Base-by-base conservation (phyloP, 2,113 vertebrate genomes). In the Scolopax mira region DNA sequence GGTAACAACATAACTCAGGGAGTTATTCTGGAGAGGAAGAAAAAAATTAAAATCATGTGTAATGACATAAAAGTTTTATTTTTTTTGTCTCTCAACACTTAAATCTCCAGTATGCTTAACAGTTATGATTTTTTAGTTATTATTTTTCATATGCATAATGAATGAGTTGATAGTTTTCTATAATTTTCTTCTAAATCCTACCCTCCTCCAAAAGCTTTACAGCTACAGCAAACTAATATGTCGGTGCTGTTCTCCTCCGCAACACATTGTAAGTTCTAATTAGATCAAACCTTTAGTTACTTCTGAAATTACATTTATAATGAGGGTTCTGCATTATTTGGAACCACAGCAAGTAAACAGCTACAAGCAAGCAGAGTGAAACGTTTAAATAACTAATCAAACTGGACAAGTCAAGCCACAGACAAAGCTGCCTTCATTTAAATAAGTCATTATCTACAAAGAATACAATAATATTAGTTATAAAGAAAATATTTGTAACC, bases 221-320 rank as follows among this genome's bases (percentile, higher is more conserved):
- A 71, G 35, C 52, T 49, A 60, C 42, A 80, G 54, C 60, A 87
- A 87, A 86, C 49, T 85, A 57, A 90, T 62, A 51, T 31, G 74
- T 39, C 66, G 86, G 22, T 10, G 35, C n/a, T 81, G 31, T 51
- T 74, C 78, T 55, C 35, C 55, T 79, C 61, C 35, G 49, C 48
- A 74, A 60, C 13, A 64, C 55, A 70, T 82, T 70, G 58, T 46
- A 70, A 79, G 89, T 51, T 93, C 71, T 46, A 83, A 79, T 61
- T 83, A 85, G 49, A 86, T 74, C 55, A 89, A 95, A 89, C 46
- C 21, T 78, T 85, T 15, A 82, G 84, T 74, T 89, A 89, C 61
- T 79, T 93, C 55, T 93, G 55, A 93, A 85, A 89, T 82, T 39
- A 88, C 35, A 82, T 74, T 91, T 79, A 79, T 90, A 84, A 88